These are phyloP conservation scores for Phataginus tetradactyla DNA, from an alignment of 2,797 vertebrate species.

Conservation along the genomic window DNA sequence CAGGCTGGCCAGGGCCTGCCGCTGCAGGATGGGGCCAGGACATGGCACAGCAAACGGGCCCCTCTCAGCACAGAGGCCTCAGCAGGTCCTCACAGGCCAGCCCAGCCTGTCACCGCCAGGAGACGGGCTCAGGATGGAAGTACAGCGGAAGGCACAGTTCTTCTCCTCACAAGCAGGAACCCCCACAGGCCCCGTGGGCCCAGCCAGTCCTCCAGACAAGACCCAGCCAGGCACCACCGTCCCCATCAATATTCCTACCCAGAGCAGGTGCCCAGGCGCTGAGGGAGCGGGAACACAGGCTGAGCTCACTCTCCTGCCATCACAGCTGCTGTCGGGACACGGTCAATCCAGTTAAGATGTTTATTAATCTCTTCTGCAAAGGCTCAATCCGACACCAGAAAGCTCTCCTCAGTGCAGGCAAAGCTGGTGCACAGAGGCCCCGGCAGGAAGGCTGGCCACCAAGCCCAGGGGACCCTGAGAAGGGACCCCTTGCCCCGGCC, in stretches of 20 bases:
- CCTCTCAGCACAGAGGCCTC: not conserved
- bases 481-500: not conserved
- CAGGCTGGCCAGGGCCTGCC: accelerated
- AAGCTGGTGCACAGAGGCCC: not conserved
- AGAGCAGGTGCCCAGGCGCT: accelerated
- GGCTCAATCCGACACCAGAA: not conserved
- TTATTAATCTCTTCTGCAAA: not conserved
- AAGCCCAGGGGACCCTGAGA: too few relatives aligned
- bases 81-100: not conserved
- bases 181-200: accelerated
- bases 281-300: not conserved
- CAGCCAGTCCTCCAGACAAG: not conserved
- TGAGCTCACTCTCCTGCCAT: not conserved
- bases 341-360: constrained; percentile 60
- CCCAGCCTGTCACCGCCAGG: accelerated
- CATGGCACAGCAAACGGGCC: accelerated
- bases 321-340: not conserved
- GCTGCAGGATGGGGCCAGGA: too few relatives aligned
- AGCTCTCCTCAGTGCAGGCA: not conserved
- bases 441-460: accelerated
- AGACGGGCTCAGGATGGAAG: not conserved
- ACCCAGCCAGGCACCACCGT: accelerated
- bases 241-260: not conserved
- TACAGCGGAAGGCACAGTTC: accelerated
- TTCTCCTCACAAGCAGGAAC: not conserved